Percentiles rank a stretch among this genome's conserved stretches.
These are phyloP conservation scores for Myodes glareolus DNA, from an alignment of 2,113 vertebrate genomes.

Conservation along the genomic window DNA sequence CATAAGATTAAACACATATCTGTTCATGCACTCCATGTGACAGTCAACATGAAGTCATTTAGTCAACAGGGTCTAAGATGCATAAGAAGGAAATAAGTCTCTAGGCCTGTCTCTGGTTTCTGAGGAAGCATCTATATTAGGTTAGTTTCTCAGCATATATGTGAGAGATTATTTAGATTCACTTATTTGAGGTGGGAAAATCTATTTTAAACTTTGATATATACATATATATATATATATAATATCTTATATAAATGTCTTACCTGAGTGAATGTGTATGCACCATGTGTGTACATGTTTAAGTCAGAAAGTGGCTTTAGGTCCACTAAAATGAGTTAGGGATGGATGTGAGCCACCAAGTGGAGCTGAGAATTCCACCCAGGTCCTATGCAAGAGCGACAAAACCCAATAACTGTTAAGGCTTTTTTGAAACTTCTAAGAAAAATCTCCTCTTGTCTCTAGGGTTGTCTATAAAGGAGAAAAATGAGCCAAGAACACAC, in stretches of 20 bases:
- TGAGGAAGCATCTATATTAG: not conserved
- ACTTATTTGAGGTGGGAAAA: not conserved
- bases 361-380: not conserved
- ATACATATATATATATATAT: too few relatives aligned
- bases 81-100: not conserved
- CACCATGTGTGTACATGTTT: not conserved
- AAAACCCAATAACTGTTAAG: too few relatives aligned
- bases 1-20: not conserved
- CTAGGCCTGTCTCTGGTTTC: too few relatives aligned
- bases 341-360: not conserved
- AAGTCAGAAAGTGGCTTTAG: not conserved
- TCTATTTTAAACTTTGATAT: not conserved
- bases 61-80: not conserved
- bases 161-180: not conserved
- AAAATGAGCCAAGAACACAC: not conserved
- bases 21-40: too few relatives aligned
- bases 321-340: too few relatives aligned
- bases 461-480: not conserved
- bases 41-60: not conserved
- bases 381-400: not conserved
- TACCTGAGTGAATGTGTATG: not conserved
- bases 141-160: not conserved
- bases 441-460: too few relatives aligned
- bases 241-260: not conserved
- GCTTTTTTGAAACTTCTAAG: not conserved